phyloP scores from a whole-genome alignment of 1,140 invertebrate genomes.

The Carposina sasakii region DNA sequence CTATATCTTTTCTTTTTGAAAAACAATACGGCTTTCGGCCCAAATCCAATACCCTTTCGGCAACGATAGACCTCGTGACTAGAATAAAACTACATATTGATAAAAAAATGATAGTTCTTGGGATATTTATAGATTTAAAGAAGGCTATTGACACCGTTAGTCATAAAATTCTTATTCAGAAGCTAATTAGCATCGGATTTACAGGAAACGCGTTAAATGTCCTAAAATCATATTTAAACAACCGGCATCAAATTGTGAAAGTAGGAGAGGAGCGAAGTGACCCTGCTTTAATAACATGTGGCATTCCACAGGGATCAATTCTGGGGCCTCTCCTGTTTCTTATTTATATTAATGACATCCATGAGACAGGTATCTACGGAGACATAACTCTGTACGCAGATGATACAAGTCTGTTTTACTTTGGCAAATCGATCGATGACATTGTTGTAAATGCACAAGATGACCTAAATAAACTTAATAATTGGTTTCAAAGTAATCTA shows the following conservation, averaged over 20 bases:
- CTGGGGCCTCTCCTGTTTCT: background rate
- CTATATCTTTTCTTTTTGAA: background rate
- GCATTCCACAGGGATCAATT: background rate
- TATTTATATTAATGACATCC: background rate
- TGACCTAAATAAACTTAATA: background rate
- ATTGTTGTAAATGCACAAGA: background rate
- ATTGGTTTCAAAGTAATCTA: background rate
- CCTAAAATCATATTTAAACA: background rate
- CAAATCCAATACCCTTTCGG: background rate
- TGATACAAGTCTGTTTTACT: slow-evolving; percentile 3
- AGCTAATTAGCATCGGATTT: background rate
- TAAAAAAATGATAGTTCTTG: background rate
- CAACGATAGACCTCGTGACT: background rate
- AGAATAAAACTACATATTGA: background rate
- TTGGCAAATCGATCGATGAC: background rate
- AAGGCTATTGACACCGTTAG: background rate
- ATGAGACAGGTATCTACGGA: background rate
- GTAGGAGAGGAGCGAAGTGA: background rate
- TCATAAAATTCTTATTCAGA: background rate
- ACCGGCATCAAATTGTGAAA: background rate
- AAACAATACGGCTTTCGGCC: background rate
- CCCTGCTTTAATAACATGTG: background rate
- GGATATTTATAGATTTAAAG: background rate
- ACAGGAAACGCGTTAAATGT: background rate
- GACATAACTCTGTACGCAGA: background rate